Evolutionary conservation across 2,113 vertebrate species (phyloP), one percentile per base, ranked within the genome.

Genomic region (Hepsetus odoe): DNA sequence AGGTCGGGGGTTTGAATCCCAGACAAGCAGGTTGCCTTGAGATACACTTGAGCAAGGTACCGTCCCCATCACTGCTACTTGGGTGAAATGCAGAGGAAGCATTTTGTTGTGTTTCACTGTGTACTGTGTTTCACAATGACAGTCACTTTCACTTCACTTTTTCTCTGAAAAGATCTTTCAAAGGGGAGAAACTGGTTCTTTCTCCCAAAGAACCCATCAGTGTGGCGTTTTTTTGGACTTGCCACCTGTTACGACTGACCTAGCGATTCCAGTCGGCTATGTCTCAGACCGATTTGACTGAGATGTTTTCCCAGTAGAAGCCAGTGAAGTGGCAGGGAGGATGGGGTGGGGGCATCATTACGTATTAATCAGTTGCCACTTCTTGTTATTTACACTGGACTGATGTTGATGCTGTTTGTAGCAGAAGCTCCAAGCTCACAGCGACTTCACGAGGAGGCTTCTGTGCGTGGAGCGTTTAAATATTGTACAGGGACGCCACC

Each of bases 321-420:
- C 83, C 6, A 74, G 62, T 46, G 83, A 68, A 71, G 65, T 18
- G 82, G 83, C 86, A 74, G 80, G 74, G 22, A 83, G 22, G 82
- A 1, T 62, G 87, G 88, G 87, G 92, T 90, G 93, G 94, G 85
- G 89, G 90, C 91, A 89, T 92, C 92, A 93, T 96, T 93, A 95
- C 94, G 87, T 94, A 95, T 96, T 95, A 94, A 95, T 95, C 91
- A 92, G 93, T 94, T 95, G 94, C 94, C 95, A 95, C 93, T 94
- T 94, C 92, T 89, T 89, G 93, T 96, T 95, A 95, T 94, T 96
- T 95, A 94, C 94, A 94, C 91, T 91, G 92, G 92, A 94, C 90
- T 93, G 94, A 91, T 91, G 90, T 89, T 89, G 89, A 90, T 90
- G 92, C 88, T 92, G 92, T 89, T 90, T 91, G 89, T 86, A 93